Evolutionary conservation across 2,888 invertebrate genomes (phyloP).

Genomic region (Epinotia nisella): DNA sequence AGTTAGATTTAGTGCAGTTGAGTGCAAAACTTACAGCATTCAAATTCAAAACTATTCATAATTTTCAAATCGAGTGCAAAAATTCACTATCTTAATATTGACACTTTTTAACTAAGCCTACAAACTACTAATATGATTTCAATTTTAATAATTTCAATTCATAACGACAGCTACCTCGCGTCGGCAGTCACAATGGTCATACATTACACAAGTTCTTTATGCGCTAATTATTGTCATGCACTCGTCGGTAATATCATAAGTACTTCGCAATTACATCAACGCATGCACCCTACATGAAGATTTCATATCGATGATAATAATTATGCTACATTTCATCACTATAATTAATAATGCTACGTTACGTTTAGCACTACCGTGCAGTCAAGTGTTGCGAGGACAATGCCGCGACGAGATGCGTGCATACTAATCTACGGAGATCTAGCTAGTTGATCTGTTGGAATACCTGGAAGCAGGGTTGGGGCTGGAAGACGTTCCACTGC

Average conservation of each 20-base stretch:
- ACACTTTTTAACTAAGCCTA: conserved; percentile 32
- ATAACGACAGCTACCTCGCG: not conserved
- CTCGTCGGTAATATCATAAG: conserved; percentile 52
- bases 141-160: conserved; percentile 4
- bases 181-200: conserved; percentile 52
- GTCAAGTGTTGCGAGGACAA: conserved; percentile 19
- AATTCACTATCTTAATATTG: conserved; percentile 21
- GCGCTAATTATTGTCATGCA: conserved; percentile 83
- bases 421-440: conserved; percentile 59
- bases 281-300: conserved; percentile 42
- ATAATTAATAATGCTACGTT: conserved; percentile 30
- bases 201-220: conserved; percentile 65
- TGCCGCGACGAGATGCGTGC: conserved; percentile 15
- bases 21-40: conserved; percentile 34
- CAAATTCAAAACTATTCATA: not conserved
- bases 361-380: conserved; percentile 47
- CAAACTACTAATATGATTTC: conserved; percentile 12
- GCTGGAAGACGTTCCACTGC: conserved; percentile 78
- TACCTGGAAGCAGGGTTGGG: conserved; percentile 84
- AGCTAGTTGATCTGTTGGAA: conserved; percentile 84
- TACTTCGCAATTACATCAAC: conserved; percentile 27
- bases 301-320: conserved; percentile 42
- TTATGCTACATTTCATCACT: conserved; percentile 36
- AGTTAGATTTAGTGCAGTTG: conserved; percentile 29
- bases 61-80: conserved; percentile 31